A percentile compares a stretch with the other conserved stretches of the same genome.
Evolutionary conservation across 2,888 invertebrate species (phyloP).

Genomic region (Hartigia nigra): DNA sequence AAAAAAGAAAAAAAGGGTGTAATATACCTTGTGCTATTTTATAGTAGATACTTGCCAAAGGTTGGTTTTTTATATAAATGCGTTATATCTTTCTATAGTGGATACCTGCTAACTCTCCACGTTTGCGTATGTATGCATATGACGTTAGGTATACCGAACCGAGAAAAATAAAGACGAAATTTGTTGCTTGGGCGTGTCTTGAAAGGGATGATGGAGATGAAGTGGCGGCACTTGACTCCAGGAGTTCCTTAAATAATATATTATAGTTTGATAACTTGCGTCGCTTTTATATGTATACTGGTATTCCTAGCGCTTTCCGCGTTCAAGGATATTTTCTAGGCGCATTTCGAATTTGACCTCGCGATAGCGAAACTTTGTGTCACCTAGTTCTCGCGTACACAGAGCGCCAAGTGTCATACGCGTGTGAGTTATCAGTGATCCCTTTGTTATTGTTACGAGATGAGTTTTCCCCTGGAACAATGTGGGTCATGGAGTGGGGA

Average conservation of each 20-base stretch:
- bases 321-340: background rate
- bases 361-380: background rate
- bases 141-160: too few species aligned
- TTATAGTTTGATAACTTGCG: background rate
- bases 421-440: background rate
- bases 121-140: too few species aligned
- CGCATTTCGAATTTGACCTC: background rate
- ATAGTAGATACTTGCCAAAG: background rate
- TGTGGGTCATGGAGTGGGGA: background rate
- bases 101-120: too few species aligned
- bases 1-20: too few species aligned
- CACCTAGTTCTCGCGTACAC: background rate
- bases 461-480: background rate
- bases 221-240: background rate
- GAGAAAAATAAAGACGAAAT: background rate
- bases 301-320: background rate
- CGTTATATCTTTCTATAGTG: too few species aligned
- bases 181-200: background rate
- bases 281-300: background rate
- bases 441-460: background rate
- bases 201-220: background rate
- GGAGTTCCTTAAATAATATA: background rate
- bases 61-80: too few species aligned
- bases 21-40: too few species aligned
- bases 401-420: background rate